Conservation (phyloP, 53 echinoderm and acorn worm genomes). For the Zoroaster sp. region DNA sequence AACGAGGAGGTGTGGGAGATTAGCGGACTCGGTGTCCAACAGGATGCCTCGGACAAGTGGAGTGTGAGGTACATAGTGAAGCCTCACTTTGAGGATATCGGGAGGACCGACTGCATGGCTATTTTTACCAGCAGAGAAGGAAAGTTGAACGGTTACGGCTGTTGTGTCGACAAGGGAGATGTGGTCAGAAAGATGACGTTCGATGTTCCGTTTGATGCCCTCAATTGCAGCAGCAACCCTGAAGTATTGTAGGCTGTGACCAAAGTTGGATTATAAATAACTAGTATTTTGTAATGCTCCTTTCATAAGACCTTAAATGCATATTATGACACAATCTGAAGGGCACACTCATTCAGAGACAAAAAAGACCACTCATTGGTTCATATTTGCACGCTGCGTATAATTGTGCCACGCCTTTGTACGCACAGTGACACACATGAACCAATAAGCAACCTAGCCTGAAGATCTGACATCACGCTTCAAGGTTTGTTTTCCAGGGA, state of each 20-base stretch:
- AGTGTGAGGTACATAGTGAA: background rate
- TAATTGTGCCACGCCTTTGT: no score
- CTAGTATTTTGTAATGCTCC: no score
- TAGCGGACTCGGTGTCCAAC: background rate
- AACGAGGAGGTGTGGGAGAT: conserved; percentile 2
- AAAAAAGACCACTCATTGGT: no score
- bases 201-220: background rate
- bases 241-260: background rate
- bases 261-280: background rate
- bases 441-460: no score
- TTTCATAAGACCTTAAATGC: no score
- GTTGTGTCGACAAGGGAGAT: conserved; percentile 1
- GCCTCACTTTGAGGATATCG: conserved; percentile 20
- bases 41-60: background rate
- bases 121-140: background rate
- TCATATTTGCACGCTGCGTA: no score
- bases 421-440: no score
- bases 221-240: background rate
- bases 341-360: no score
- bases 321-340: no score
- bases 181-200: background rate
- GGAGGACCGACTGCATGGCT: conserved; percentile 5
- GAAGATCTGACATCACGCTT: no score
- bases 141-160: background rate
- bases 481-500: no score